Evolutionary conservation across 2,113 vertebrate genomes (phyloP).

Genomic region (Conger conger): DNA sequence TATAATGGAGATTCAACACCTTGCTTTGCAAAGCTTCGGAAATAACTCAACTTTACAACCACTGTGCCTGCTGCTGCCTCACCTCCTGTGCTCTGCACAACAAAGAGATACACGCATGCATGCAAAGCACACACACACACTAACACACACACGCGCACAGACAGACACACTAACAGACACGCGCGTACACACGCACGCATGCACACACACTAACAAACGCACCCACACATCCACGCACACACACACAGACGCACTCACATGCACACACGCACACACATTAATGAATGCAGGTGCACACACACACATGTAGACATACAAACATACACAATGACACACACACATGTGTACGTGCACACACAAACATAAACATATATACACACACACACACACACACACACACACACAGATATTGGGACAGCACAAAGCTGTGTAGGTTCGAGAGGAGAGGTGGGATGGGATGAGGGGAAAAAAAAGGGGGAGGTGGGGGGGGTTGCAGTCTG

Average conservation of each 20-base stretch:
- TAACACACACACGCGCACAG: not conserved
- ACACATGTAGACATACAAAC: not conserved
- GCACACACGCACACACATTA: not conserved
- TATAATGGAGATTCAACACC: not conserved
- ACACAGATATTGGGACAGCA: not conserved
- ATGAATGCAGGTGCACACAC: no score
- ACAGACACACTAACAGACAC: not conserved
- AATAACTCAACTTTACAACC: not conserved
- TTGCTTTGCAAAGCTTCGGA: conserved; percentile 8
- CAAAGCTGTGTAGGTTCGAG: not conserved
- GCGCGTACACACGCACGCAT: no score
- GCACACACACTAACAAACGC: no score
- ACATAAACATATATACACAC: no score
- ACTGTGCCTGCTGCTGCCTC: not conserved
- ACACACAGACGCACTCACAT: not conserved
- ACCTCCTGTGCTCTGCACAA: not conserved
- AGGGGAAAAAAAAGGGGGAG: not conserved
- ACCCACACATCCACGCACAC: no score
- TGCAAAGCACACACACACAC: not conserved
- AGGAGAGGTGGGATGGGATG: not conserved
- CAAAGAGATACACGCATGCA: not conserved
- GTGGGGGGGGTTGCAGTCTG: not conserved
- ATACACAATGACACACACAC: no score
- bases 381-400: no score
- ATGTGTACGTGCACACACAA: no score